Percentiles rank a stretch among this genome's conserved stretches.
These are phyloP conservation scores for Drosophila neocordata DNA, from an alignment of 1,140 invertebrate species.

Conservation along the genomic window DNA sequence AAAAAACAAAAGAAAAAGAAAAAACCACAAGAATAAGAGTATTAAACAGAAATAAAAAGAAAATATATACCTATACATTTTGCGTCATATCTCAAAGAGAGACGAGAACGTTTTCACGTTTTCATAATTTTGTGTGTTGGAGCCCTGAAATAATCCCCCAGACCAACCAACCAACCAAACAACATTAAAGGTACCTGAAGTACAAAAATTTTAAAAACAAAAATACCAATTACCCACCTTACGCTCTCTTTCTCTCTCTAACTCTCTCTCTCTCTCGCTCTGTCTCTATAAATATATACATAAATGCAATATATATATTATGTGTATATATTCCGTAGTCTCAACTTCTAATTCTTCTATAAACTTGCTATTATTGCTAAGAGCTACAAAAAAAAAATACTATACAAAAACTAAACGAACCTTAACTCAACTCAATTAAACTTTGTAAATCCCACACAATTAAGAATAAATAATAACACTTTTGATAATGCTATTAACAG, in stretches of 20 bases:
- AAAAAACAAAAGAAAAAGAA: constrained; percentile 41
- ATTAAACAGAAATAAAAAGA: constrained; percentile 41
- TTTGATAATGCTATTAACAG: constrained; percentile 5
- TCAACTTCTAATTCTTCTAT: constrained; percentile 37
- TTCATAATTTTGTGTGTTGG: constrained; percentile 10
- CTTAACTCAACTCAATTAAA: constrained; percentile 13
- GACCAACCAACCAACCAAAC: constrained; percentile 33
- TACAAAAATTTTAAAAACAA: constrained; percentile 24
- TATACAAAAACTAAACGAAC: constrained; percentile 13
- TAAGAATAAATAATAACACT: constrained; percentile 7
- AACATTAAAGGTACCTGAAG: constrained; percentile 68
- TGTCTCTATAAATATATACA: constrained; percentile 16
- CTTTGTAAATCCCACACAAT: constrained; percentile 10
- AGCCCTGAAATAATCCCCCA: not conserved
- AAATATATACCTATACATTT: constrained; percentile 35
- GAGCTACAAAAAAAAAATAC: constrained; percentile 38
- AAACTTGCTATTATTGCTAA: constrained; percentile 31
- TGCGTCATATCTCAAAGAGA: constrained; percentile 33
- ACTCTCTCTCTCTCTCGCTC: constrained; percentile 44
- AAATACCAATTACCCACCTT: constrained; percentile 30
- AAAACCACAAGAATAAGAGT: constrained; percentile 1
- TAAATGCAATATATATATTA: not conserved
- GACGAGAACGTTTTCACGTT: constrained; percentile 12
- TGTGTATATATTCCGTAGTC: constrained; percentile 29
- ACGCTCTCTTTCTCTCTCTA: constrained; percentile 48